Percentiles rank a stretch among this genome's conserved stretches.
phyloP scores from a whole-genome alignment of 2,113 vertebrate genomes.

The Laticauda colubrina region DNA sequence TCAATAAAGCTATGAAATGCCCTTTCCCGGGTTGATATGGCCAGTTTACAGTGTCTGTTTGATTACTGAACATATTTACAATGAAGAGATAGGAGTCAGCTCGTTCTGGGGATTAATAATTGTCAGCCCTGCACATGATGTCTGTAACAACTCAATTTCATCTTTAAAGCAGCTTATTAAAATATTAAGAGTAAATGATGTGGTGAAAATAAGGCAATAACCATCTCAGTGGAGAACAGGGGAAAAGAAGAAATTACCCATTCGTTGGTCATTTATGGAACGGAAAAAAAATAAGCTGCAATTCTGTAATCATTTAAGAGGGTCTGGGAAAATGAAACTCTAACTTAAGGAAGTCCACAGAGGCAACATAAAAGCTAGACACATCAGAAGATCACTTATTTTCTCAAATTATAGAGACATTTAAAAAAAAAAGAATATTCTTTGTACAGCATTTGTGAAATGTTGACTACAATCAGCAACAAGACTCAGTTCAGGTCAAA shows the following conservation, averaged over 20 bases:
- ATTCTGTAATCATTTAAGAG: constrained; percentile 36
- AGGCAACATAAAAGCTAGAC: constrained; percentile 31
- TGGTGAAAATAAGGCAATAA: constrained; percentile 69
- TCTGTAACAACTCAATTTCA: constrained; percentile 63
- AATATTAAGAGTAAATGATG: constrained; percentile 62
- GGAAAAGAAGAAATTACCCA: not conserved
- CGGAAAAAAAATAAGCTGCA: constrained; percentile 28
- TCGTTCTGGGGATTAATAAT: constrained; percentile 60
- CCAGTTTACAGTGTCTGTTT: not conserved
- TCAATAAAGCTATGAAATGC: not conserved
- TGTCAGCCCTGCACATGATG: constrained; percentile 58
- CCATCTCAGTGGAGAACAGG: constrained; percentile 36
- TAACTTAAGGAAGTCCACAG: constrained; percentile 35
- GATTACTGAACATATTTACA: constrained; percentile 42
- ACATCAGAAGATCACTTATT: constrained; percentile 14
- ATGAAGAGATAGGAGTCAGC: constrained; percentile 29
- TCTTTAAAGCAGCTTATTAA: constrained; percentile 70
- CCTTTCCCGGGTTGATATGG: not conserved
- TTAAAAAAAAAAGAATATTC: not conserved
- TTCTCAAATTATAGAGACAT: not conserved
- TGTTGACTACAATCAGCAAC: not conserved
- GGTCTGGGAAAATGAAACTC: constrained; percentile 44
- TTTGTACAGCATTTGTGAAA: not conserved
- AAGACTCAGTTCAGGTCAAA: not conserved
- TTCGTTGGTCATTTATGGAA: constrained; percentile 34